A percentile compares a stretch with the other conserved stretches of the same genome.
Conservation (phyloP, 2,113 vertebrate genomes). For the Chascanopsetta lugubris region DNA sequence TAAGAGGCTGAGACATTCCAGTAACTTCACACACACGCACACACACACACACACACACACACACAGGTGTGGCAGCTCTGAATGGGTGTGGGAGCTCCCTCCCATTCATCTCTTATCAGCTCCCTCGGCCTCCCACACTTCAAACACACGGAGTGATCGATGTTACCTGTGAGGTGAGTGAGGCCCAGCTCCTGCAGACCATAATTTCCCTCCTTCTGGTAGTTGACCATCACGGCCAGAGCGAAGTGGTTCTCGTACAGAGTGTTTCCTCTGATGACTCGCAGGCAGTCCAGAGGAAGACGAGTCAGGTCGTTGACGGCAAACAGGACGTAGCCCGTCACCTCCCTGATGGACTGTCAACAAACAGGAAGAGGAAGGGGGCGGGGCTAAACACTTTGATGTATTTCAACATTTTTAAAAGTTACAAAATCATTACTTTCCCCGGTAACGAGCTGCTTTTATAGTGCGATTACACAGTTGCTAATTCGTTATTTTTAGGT, state of each 20-base stretch:
- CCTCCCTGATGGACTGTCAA: constrained; percentile 91
- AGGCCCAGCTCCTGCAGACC: constrained; percentile 88
- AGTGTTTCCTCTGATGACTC: constrained; percentile 89
- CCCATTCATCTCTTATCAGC: constrained; percentile 43
- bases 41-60: background rate
- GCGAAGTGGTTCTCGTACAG: constrained; percentile 87
- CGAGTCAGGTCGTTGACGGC: constrained; percentile 87
- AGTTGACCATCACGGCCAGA: constrained; percentile 89
- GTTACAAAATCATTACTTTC: too few relatives aligned
- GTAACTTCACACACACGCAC: constrained; percentile 7
- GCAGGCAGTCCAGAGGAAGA: constrained; percentile 88
- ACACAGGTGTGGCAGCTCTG: constrained; percentile 57
- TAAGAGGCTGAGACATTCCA: constrained; percentile 43
- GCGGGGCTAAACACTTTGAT: too few relatives aligned
- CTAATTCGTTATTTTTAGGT: too few relatives aligned
- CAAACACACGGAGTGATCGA: constrained; percentile 18
- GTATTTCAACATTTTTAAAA: too few relatives aligned
- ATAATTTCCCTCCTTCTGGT: constrained; percentile 84
- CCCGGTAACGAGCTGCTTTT: too few relatives aligned
- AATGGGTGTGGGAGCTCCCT: constrained; percentile 58
- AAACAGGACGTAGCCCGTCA: constrained; percentile 91
- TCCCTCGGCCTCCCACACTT: constrained; percentile 34
- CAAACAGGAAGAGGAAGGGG: too few relatives aligned
- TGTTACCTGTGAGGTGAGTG: constrained; percentile 88
- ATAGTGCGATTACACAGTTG: too few relatives aligned